Conservation (phyloP, 2,888 invertebrate genomes). For the Pyrrhia umbra region DNA sequence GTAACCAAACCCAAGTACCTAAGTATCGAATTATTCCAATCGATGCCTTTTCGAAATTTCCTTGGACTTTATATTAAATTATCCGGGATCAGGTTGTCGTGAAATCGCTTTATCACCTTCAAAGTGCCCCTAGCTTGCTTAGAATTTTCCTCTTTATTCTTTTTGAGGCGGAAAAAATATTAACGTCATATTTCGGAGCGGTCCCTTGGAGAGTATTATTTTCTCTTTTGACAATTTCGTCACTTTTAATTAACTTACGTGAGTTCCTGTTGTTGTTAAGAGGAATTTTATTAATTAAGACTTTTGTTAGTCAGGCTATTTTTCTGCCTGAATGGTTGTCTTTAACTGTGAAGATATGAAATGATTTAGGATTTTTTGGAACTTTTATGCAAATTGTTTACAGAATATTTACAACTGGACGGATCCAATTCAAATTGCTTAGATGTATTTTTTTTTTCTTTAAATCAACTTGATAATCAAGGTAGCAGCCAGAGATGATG, state of each 20-base stretch:
- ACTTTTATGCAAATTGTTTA: no score
- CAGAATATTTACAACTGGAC: no score
- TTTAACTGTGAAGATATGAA: no score
- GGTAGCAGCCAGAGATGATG: no score
- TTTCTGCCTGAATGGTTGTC: no score
- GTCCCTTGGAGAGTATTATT: slow-evolving; percentile 6
- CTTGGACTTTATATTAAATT: slow-evolving; percentile 4
- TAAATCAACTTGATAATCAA: no score
- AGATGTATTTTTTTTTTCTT: no score
- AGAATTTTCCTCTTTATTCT: not conserved
- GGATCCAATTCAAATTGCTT: no score
- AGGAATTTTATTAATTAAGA: slow-evolving; percentile 23
- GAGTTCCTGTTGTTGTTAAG: not conserved
- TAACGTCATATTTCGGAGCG: slow-evolving; percentile 9
- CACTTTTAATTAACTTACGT: slow-evolving; percentile 18
- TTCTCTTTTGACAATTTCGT: slow-evolving; percentile 10
- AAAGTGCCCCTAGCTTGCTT: not conserved
- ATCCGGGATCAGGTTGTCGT: not conserved
- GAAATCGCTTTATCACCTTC: slow-evolving; percentile 18
- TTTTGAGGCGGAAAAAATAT: slow-evolving; percentile 13
- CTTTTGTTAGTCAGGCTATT: no score
- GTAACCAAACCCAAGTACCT: no score
- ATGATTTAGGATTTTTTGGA: no score
- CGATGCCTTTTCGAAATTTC: not conserved
- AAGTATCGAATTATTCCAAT: not conserved